phyloP scores from a whole-genome alignment of 2,888 invertebrate genomes.

The Lissocephala sabroskyi region DNA sequence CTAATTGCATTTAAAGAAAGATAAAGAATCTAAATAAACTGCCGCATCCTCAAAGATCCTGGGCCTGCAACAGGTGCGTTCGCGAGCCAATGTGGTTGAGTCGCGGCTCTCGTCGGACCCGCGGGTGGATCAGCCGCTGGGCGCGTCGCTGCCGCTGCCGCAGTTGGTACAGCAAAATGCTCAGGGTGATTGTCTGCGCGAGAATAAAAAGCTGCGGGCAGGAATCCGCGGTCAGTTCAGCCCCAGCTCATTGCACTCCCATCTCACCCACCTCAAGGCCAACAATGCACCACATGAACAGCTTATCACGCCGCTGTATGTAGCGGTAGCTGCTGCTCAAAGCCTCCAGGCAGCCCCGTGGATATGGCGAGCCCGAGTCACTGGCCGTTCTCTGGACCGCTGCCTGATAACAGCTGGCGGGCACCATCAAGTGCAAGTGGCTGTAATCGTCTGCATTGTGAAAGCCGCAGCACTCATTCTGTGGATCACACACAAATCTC shows the following conservation, averaged over 20 bases:
- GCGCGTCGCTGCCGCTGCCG: conserved; percentile 29
- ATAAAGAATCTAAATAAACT: conserved; percentile 4
- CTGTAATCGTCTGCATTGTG: conserved; percentile 50
- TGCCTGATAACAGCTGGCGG: conserved; percentile 51
- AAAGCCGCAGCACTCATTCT: conserved; percentile 56
- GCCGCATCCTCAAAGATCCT: conserved; percentile 39
- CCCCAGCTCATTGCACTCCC: no score
- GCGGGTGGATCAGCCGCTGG: conserved; percentile 35
- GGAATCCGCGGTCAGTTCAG: no score
- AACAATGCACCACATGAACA: conserved; percentile 57
- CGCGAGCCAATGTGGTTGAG: conserved; percentile 55
- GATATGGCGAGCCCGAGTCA: conserved; percentile 20
- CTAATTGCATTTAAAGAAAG: conserved; percentile 21
- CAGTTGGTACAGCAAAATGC: conserved; percentile 38
- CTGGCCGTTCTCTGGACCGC: conserved; percentile 9
- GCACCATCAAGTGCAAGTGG: conserved; percentile 39
- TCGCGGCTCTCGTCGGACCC: conserved; percentile 41
- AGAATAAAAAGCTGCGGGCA: conserved; percentile 38
- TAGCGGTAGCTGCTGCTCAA: conserved; percentile 36
- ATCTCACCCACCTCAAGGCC: conserved; percentile 55
- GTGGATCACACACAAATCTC: neutral
- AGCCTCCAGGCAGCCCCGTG: conserved; percentile 49
- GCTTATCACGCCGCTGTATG: conserved; percentile 50
- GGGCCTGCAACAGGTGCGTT: conserved; percentile 31
- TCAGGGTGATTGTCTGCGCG: conserved; percentile 36